Conservation (phyloP, 2,888 invertebrate species). For the Aromia moschata region DNA sequence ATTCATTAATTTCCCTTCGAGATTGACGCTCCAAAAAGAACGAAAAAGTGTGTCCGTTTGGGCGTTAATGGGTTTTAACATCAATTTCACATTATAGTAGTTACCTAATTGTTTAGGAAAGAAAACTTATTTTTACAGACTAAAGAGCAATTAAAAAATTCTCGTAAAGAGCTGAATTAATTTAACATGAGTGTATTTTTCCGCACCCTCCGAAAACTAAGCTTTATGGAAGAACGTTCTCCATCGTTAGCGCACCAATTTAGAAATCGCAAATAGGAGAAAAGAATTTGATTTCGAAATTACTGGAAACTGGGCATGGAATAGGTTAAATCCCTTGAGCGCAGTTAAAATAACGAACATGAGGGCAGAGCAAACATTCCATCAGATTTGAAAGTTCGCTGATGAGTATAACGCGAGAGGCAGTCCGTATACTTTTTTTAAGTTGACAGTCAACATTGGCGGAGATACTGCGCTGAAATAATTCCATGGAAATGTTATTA, state of each 20-base stretch:
- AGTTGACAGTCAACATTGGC: conserved; percentile 18
- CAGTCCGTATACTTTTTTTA: conserved; percentile 8
- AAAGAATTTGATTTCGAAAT: no score
- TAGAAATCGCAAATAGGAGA: conserved; percentile 2
- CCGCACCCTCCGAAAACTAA: no score
- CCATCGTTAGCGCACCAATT: not conserved
- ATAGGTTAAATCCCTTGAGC: conserved; percentile 15
- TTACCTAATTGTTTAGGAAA: no score
- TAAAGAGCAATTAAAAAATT: no score
- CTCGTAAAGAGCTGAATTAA: no score
- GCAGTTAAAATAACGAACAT: conserved; percentile 39
- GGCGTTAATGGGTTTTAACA: no score
- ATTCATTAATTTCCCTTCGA: no score
- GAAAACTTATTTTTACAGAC: no score
- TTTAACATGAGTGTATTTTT: no score
- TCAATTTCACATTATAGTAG: no score
- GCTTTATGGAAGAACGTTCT: conserved; percentile 3
- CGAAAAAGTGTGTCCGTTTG: no score
- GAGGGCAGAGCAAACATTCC: conserved; percentile 42
- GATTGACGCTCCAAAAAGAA: no score
- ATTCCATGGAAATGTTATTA: not conserved
- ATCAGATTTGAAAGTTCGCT: conserved; percentile 29
- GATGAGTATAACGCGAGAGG: conserved; percentile 15
- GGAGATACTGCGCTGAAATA: conserved; percentile 6
- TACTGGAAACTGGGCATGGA: conserved; percentile 14